Base-by-base conservation (phyloP, 2,797 vertebrate species). In the Notolabrus celidotus region DNA sequence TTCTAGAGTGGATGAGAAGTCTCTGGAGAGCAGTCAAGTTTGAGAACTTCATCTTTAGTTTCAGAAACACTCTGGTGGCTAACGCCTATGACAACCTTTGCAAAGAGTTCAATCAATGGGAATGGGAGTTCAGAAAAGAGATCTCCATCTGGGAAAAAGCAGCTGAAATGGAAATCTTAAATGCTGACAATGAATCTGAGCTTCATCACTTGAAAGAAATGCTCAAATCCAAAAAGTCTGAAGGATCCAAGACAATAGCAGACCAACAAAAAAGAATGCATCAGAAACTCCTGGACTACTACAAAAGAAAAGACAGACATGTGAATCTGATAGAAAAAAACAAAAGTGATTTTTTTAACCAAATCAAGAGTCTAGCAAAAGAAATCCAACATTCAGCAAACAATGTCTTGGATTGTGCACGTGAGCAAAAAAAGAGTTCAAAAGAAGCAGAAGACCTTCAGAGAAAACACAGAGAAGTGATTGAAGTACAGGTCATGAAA, bases 1-100 rank as follows among this genome's bases (percentile, higher is more conserved):
- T 95, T 78, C 56, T 92, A 0, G 47, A 92, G 61, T 92, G 92
- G 90, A 83, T 94, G 17, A 83, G 8, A 14, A 91, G 89, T 64
- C 84, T 95, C 9, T 95, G 93, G 94, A 90, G 52, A n/a, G 67
- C 91, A 12, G 83, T 90, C 0, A 91, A 92, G 54, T 77, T 80
- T 59, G 92, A 92, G 50, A 91, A 91, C 70, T 93, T 92, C 58
- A 86, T 93, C 34, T 94, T 94, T 16, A 94, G 88, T 41, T 94
- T 92, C 59, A 88, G 85, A 67, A 94, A 94, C 76, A 89, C 46
- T 12, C 86, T 94, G 5, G 82, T 92, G 4, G 91, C 91, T 5
- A 57, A 91, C 1, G 90, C 89, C 0, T 93, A 94, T 19, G 67
- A 82, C 25, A 86, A 81, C 17, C 65, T 93, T 7, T 87, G 82